phyloP scores from a whole-genome alignment of 2,113 vertebrate species.

The Gallinago undulata region DNA sequence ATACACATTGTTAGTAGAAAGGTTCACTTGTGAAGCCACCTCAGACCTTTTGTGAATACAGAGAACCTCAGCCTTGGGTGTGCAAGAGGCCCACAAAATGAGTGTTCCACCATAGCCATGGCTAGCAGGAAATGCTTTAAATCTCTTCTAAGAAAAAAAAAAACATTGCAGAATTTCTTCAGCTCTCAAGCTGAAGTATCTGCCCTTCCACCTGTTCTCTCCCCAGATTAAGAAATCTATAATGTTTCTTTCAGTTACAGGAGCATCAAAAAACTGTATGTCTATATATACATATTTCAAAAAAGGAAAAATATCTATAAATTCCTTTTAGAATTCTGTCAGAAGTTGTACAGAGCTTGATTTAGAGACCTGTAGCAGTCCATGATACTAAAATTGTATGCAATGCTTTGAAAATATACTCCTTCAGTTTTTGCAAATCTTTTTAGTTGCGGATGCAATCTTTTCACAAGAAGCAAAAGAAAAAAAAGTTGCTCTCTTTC shows the following conservation, averaged over 20 bases:
- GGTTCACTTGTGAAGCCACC: background rate
- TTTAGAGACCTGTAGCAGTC: background rate
- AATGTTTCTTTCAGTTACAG: background rate
- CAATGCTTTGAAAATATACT: background rate
- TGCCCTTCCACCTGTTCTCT: background rate
- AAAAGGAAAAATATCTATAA: background rate
- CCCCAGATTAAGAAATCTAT: background rate
- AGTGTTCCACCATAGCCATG: background rate
- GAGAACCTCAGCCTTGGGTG: background rate
- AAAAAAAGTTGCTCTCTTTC: conserved; percentile 70
- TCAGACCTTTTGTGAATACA: background rate
- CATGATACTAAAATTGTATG: background rate
- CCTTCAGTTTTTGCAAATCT: background rate
- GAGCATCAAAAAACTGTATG: background rate
- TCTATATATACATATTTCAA: background rate
- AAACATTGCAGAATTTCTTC: background rate
- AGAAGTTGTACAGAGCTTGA: background rate
- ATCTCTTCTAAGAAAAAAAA: background rate
- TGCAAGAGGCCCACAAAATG: background rate
- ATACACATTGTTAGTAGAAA: accelerated
- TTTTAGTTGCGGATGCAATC: conserved; percentile 66
- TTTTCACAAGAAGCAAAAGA: conserved; percentile 62
- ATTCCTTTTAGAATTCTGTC: background rate
- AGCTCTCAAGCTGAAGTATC: background rate
- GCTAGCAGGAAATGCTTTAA: background rate